phyloP scores from a whole-genome alignment of 2,888 invertebrate species.

The Malachius bipustulatus region DNA sequence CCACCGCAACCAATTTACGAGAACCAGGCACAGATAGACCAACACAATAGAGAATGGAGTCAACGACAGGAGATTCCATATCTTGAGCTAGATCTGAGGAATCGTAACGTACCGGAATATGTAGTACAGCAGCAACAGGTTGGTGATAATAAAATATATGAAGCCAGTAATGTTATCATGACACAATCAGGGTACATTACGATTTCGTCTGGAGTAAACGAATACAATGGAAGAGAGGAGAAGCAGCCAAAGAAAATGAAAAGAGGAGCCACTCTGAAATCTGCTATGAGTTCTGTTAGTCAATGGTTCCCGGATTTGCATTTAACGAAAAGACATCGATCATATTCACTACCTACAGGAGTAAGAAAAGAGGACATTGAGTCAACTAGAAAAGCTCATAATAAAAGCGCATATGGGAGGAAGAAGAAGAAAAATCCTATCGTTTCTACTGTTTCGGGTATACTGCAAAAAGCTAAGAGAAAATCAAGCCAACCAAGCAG shows the following conservation, averaged over 20 bases:
- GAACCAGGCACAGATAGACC: constrained; percentile 28
- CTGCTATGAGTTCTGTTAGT: constrained; percentile 69
- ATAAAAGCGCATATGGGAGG: constrained; percentile 26
- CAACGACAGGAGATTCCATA: constrained; percentile 36
- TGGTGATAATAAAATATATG: constrained; percentile 35
- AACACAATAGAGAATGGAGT: constrained; percentile 30
- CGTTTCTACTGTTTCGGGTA: constrained; percentile 73
- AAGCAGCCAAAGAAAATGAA: constrained; percentile 57
- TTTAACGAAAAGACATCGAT: constrained; percentile 64
- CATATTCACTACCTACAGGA: constrained; percentile 68
- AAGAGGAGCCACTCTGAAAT: constrained; percentile 57
- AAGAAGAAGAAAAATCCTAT: constrained; percentile 58
- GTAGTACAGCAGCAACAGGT: constrained; percentile 32
- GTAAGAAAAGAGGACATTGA: constrained; percentile 46
- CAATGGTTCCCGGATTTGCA: constrained; percentile 73
- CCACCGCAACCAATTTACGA: constrained; percentile 28
- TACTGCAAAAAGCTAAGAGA: constrained; percentile 73
- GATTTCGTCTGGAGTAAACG: constrained; percentile 56
- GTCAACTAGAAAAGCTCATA: constrained; percentile 35
- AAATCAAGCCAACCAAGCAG: constrained; percentile 47
- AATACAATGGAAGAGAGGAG: constrained; percentile 35
- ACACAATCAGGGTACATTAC: constrained; percentile 69
- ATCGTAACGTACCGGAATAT: constrained; percentile 42
- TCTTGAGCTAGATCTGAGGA: constrained; percentile 38
- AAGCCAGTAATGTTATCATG: constrained; percentile 51